phyloP scores from a whole-genome alignment of 64 coral and sea anemone genomes.

The Astreopora myriophthalma region DNA sequence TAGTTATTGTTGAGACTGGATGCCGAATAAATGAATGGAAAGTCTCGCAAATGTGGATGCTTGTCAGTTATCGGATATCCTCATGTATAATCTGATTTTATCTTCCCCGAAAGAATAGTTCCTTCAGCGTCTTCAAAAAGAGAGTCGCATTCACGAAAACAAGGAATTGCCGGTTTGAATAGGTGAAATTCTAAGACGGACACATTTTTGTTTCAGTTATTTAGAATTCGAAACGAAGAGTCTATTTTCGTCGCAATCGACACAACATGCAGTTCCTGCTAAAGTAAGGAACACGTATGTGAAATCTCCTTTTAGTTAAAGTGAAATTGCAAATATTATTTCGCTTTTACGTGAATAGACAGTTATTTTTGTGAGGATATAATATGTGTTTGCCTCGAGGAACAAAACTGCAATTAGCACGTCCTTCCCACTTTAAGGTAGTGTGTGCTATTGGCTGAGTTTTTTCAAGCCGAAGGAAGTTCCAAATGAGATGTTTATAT shows the following conservation, averaged over 20 bases:
- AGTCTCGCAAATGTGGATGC: no score
- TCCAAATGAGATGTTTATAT: constrained; percentile 30
- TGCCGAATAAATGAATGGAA: no score
- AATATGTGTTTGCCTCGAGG: not conserved
- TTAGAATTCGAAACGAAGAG: not conserved
- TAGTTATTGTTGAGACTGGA: no score
- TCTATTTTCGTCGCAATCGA: not conserved
- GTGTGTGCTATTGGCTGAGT: not conserved
- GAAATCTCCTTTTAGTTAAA: not conserved
- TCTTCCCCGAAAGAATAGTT: no score
- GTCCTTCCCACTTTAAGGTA: not conserved
- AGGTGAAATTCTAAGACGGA: no score
- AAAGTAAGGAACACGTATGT: not conserved
- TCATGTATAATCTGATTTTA: no score
- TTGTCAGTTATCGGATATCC: no score
- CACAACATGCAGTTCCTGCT: not conserved
- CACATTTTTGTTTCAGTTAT: no score
- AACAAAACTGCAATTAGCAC: not conserved
- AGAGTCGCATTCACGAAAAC: no score
- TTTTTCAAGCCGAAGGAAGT: not conserved
- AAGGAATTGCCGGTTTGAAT: no score
- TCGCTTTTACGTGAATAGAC: not conserved
- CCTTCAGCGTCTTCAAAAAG: no score
- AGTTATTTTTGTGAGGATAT: not conserved
- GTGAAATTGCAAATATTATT: not conserved